These are phyloP conservation scores for Leptogaster cylindrica DNA, from an alignment of 2,888 invertebrate species.

Conservation along the genomic window DNA sequence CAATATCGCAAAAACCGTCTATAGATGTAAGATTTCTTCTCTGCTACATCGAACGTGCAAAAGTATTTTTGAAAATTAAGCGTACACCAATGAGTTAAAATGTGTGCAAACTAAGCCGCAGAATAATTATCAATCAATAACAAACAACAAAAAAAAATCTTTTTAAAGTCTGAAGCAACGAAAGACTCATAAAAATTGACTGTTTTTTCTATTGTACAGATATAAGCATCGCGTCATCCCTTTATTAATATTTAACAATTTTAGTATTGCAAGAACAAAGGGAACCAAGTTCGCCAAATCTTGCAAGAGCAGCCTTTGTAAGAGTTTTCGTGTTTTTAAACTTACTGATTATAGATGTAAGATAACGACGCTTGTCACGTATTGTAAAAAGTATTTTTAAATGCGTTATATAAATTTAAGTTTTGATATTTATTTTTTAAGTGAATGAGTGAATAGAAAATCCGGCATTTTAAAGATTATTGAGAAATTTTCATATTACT, in stretches of 20 bases:
- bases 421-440: conserved; percentile 27
- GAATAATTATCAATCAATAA: background rate
- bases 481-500: background rate
- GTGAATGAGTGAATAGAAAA: conserved; percentile 31
- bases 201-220: conserved; percentile 26
- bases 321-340: conserved; percentile 21
- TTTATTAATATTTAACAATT: conserved; percentile 14
- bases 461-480: conserved; percentile 11
- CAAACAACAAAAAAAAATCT: background rate
- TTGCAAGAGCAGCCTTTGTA: background rate
- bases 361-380: background rate
- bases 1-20: too few species aligned
- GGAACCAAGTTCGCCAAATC: conserved; percentile 11
- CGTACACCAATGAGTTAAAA: background rate
- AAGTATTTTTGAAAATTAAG: too few species aligned
- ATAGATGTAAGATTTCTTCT: too few species aligned
- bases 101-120: background rate
- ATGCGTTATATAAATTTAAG: conserved; percentile 18
- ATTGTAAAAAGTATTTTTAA: conserved; percentile 23
- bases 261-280: background rate
- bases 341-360: conserved; percentile 11
- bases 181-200: conserved; percentile 16
- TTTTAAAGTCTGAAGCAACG: conserved; percentile 26
- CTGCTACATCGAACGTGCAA: too few species aligned
- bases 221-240: conserved; percentile 27